phyloP scores from a whole-genome alignment of 2,888 invertebrate genomes.

The Xylota segnis region DNA sequence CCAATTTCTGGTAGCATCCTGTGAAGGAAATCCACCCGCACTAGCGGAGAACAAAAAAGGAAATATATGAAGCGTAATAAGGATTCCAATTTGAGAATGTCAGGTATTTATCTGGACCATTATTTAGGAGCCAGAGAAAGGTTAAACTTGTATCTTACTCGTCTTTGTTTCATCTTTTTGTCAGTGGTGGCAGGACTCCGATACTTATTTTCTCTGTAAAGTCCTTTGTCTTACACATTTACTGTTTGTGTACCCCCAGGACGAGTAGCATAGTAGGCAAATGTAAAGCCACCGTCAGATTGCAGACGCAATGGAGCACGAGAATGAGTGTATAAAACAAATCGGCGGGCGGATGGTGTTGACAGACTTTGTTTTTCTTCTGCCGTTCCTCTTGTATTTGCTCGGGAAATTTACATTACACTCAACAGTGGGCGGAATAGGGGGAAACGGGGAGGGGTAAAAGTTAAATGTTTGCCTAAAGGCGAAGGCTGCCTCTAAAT shows the following conservation, averaged over 20 bases:
- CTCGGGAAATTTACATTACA: conserved; percentile 33
- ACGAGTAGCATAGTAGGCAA: conserved; percentile 7
- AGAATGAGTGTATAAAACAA: conserved; percentile 40
- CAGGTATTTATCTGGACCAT: conserved; percentile 57
- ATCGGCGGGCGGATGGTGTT: conserved; percentile 33
- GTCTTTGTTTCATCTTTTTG: conserved; percentile 26
- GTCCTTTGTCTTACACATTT: conserved; percentile 29
- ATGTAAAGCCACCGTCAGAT: conserved; percentile 11
- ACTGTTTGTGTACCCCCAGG: background rate
- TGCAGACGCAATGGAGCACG: conserved; percentile 43
- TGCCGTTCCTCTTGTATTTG: conserved; percentile 27
- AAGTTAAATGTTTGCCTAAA: conserved; percentile 47
- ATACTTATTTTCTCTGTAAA: conserved; percentile 1
- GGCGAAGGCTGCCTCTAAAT: background rate
- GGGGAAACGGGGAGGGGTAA: conserved; percentile 2
- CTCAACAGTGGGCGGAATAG: background rate
- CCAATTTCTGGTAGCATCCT: conserved; percentile 6
- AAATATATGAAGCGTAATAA: conserved; percentile 52
- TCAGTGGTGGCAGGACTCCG: background rate
- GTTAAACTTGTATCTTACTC: conserved; percentile 32
- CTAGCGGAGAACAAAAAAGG: background rate
- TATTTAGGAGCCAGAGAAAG: conserved; percentile 22
- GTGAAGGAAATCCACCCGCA: background rate
- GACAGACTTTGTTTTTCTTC: conserved; percentile 49
- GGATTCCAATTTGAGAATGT: conserved; percentile 58